Evolutionary conservation across 2,797 vertebrate species (phyloP).

Genomic region (Acanthis flammea): DNA sequence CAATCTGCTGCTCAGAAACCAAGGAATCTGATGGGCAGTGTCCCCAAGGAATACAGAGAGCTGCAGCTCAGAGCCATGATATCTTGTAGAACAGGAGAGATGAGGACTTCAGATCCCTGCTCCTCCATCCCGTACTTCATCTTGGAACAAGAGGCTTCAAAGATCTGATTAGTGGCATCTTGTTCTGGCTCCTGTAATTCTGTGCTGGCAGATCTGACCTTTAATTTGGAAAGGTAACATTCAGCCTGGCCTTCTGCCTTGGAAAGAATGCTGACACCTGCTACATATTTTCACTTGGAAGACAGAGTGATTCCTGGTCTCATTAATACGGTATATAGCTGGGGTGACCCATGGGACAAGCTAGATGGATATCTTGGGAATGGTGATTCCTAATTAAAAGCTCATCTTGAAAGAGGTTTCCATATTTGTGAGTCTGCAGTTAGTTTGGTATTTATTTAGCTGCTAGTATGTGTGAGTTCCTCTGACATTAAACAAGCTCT

Average conservation of each 20-base stretch:
- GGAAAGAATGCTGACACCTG: not conserved
- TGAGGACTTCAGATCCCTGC: not conserved
- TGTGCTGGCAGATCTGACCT: not conserved
- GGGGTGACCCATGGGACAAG: not conserved
- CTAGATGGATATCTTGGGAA: not conserved
- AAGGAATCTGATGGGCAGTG: not conserved
- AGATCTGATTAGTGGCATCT: not conserved
- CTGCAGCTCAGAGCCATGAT: not conserved
- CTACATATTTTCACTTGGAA: not conserved
- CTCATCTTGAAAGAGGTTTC: not conserved
- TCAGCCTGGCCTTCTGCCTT: not conserved
- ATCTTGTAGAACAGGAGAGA: not conserved
- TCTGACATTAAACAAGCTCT: not conserved
- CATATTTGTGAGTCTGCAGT: not conserved
- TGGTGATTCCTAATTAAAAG: not conserved
- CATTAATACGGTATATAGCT: not conserved
- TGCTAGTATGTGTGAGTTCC: not conserved
- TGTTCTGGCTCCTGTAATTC: not conserved
- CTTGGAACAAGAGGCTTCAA: not conserved
- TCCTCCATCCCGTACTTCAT: fast-evolving
- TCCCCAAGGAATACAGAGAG: not conserved
- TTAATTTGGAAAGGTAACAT: not conserved
- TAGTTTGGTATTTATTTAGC: not conserved
- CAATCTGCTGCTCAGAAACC: not conserved
- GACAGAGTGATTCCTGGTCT: not conserved